Conservation (phyloP, 2,797 vertebrate genomes). For the Petrocephalus schoutedeni region DNA sequence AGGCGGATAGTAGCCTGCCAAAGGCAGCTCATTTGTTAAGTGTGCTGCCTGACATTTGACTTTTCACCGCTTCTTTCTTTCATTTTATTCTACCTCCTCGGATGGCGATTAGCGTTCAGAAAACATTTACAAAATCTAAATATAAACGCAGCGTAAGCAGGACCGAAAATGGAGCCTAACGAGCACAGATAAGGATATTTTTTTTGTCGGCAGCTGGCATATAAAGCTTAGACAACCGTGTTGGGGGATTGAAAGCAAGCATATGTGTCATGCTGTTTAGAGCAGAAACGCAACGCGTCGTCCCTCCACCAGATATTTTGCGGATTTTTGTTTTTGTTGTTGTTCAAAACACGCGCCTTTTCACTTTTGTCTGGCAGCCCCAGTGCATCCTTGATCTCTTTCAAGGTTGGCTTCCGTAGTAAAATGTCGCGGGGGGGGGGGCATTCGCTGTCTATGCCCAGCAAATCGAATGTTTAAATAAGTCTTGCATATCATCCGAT, state of each 20-base stretch:
- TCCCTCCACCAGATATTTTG: neutral
- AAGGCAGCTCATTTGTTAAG: neutral
- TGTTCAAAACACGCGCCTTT: neutral
- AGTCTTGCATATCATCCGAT: no score
- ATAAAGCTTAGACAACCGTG: neutral
- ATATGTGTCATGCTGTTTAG: constrained; percentile 5
- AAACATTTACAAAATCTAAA: constrained; percentile 18
- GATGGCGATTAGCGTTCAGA: neutral
- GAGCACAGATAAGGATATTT: constrained; percentile 16
- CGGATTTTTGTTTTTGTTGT: neutral
- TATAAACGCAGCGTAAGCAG: neutral
- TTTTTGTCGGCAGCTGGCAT: neutral
- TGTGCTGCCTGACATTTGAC: neutral
- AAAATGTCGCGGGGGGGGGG: neutral
- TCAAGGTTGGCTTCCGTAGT: neutral
- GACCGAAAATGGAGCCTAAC: neutral
- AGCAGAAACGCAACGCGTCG: neutral
- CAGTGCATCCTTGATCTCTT: neutral
- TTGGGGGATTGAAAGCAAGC: neutral
- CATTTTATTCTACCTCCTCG: neutral
- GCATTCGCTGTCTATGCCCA: neutral
- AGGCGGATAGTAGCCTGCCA: neutral
- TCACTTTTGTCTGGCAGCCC: neutral
- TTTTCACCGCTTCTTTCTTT: neutral
- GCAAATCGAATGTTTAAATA: neutral